A percentile compares a stretch with the other conserved stretches of the same genome.
These are phyloP conservation scores for Hirundo rustica DNA, from an alignment of 2,797 vertebrate species.

Conservation along the genomic window DNA sequence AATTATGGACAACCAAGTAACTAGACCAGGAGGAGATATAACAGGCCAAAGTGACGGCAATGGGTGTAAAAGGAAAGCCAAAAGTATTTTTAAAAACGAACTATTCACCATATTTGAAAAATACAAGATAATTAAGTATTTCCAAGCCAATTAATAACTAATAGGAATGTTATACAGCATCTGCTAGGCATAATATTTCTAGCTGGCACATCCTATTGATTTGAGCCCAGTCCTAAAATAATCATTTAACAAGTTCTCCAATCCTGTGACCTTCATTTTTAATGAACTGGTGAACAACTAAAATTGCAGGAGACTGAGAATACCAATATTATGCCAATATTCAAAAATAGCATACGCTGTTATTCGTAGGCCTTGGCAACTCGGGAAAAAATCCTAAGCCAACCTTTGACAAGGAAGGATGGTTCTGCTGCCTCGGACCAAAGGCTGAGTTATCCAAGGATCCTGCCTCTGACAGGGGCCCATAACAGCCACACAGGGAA, in stretches of 20 bases:
- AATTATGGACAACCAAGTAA: not conserved
- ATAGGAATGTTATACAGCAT: not conserved
- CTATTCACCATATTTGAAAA: not conserved
- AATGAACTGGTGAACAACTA: not conserved
- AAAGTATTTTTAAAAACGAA: not conserved
- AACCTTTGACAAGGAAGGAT: not conserved
- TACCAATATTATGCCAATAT: not conserved
- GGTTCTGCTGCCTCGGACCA: not conserved
- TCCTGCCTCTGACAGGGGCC: not conserved
- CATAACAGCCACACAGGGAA: not conserved
- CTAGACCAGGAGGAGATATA: not conserved
- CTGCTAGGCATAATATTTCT: slow-evolving; percentile 17
- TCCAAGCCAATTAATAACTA: slow-evolving; percentile 39
- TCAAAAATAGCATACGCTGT: not conserved
- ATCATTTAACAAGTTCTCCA: not conserved
- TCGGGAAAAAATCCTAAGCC: not conserved
- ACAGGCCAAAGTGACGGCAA: not conserved
- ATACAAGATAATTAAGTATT: not conserved
- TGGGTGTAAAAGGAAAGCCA: not conserved
- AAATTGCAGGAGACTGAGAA: not conserved
- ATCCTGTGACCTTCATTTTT: not conserved
- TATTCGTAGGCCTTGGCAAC: not conserved
- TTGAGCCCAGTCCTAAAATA: not conserved
- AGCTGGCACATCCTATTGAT: not conserved
- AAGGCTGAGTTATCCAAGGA: not conserved